Conservation (phyloP, 1,140 invertebrate species). For the Aphelenchoides avenae region DNA sequence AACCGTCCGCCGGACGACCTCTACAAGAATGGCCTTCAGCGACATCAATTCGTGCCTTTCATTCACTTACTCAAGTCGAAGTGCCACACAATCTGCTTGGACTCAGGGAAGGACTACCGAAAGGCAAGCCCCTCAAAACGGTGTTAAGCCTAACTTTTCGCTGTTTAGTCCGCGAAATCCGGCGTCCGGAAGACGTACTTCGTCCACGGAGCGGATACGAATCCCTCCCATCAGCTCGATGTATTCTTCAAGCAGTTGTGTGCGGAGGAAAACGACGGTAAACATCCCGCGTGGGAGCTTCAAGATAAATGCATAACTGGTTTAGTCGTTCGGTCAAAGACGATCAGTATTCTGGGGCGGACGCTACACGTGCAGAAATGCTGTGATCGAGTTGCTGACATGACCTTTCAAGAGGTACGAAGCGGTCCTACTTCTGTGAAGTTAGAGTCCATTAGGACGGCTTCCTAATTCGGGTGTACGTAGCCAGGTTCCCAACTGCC, state of each 20-base stretch:
- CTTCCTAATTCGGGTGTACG: no score
- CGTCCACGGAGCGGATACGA: conserved; percentile 60
- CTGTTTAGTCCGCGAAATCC: no score
- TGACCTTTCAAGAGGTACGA: conserved; percentile 81
- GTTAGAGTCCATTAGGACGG: no score
- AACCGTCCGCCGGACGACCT: conserved; percentile 86
- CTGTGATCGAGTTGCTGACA: conserved; percentile 84
- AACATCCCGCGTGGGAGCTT: no score
- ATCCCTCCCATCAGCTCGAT: conserved; percentile 70
- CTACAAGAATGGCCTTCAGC: conserved; percentile 95
- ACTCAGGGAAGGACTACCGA: conserved; percentile 92
- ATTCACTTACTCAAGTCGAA: conserved; percentile 78
- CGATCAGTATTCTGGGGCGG: conserved; percentile 77
- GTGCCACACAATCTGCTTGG: conserved; percentile 68
- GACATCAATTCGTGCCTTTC: conserved; percentile 93
- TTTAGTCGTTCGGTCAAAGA: conserved; percentile 71
- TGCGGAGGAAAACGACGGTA: conserved; percentile 80
- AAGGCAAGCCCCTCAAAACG: no score
- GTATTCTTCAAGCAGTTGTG: conserved; percentile 81
- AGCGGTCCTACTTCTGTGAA: no score
- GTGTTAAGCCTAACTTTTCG: no score
- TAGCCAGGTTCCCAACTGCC: no score
- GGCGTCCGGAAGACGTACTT: conserved; percentile 27
- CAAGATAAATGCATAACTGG: no score
- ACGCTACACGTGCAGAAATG: conserved; percentile 81